Evolutionary conservation across 2,797 vertebrate species (phyloP).

Genomic region (Toxotes lorentzi): DNA sequence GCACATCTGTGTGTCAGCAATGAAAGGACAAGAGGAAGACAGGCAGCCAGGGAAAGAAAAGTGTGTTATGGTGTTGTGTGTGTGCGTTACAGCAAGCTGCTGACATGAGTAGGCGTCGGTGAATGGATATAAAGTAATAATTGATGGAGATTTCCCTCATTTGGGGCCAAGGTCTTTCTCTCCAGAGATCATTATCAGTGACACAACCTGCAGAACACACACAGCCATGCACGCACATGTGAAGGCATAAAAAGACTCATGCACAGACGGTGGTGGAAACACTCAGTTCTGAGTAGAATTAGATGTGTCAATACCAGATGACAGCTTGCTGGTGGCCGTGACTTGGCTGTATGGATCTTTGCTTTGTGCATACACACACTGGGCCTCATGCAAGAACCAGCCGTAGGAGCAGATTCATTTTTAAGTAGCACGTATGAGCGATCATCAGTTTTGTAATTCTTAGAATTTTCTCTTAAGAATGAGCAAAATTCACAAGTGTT

Average conservation of each 20-base stretch:
- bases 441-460: no score
- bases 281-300: conserved; percentile 53
- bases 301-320: conserved; percentile 51
- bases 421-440: no score
- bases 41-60: conserved; percentile 1
- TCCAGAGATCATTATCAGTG: conserved; percentile 50
- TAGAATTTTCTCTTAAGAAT: no score
- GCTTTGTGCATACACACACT: conserved; percentile 4
- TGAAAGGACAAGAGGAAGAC: background rate
- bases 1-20: background rate
- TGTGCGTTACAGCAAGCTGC: conserved; percentile 16
- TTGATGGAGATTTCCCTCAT: conserved; percentile 48
- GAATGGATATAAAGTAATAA: conserved; percentile 39
- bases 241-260: conserved; percentile 25
- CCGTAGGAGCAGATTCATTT: no score
- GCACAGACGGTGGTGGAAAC: conserved; percentile 41
- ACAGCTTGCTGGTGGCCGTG: conserved; percentile 43
- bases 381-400: background rate
- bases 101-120: conserved; percentile 15
- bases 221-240: background rate
- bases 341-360: conserved; percentile 14
- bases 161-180: conserved; percentile 36
- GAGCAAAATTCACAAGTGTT: no score
- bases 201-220: conserved; percentile 46
- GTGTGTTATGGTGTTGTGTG: conserved; percentile 3